Conservation (phyloP, 2,888 invertebrate genomes). For the Melanargia galathea region DNA sequence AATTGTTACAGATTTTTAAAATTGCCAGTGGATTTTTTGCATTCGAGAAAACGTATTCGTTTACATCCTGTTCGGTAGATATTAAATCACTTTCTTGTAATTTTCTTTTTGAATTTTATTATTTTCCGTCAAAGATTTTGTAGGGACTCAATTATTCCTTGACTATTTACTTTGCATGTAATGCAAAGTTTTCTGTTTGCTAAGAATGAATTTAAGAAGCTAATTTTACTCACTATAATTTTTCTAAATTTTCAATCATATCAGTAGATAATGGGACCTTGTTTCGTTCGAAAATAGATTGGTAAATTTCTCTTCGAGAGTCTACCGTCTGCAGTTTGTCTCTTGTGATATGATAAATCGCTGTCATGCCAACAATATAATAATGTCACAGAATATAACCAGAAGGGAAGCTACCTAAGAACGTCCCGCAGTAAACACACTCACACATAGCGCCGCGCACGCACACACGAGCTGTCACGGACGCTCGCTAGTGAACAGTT, state of each 20-base stretch:
- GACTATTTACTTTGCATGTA: too few species aligned
- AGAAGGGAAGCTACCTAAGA: too few species aligned
- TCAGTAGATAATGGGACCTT: constrained; percentile 25
- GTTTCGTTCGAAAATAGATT: constrained; percentile 21
- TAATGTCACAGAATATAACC: too few species aligned
- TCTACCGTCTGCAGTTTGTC: constrained; percentile 2
- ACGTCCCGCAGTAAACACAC: too few species aligned
- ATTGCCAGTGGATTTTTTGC: background rate
- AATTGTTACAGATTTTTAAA: constrained; percentile 26
- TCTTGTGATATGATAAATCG: constrained; percentile 8
- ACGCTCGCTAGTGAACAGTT: too few species aligned
- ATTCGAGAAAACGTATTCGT: constrained; percentile 6
- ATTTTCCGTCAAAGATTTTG: background rate
- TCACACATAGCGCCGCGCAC: too few species aligned
- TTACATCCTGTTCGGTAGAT: background rate
- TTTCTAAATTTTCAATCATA: too few species aligned
- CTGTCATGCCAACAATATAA: background rate
- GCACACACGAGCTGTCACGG: too few species aligned
- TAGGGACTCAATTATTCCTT: background rate
- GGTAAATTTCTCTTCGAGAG: constrained; percentile 20
- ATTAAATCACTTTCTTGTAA: constrained; percentile 7
- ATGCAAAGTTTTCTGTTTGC: too few species aligned
- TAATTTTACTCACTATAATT: too few species aligned
- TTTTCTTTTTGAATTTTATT: constrained; percentile 1
- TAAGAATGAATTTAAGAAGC: too few species aligned